phyloP scores from a whole-genome alignment of 2,113 vertebrate genomes.

The Mustela lutreola region DNA sequence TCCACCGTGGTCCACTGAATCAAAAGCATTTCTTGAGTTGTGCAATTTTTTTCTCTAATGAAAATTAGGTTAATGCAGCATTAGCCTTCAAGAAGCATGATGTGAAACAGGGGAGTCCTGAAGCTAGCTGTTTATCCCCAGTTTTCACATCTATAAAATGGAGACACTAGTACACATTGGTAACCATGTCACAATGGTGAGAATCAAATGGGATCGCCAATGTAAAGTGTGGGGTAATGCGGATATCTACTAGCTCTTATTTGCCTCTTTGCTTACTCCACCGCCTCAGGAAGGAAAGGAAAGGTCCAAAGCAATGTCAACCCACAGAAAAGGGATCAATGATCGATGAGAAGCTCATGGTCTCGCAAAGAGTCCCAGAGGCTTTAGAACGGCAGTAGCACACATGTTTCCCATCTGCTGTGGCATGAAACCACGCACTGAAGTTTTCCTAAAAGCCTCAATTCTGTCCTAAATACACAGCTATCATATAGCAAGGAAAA shows the following conservation, averaged over 20 bases:
- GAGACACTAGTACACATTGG: background rate
- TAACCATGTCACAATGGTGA: background rate
- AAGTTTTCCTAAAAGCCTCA: background rate
- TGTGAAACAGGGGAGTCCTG: background rate
- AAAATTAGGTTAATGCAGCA: background rate
- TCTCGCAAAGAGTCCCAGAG: background rate
- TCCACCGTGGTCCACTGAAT: fast-evolving
- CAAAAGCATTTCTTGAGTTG: background rate
- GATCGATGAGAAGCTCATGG: background rate
- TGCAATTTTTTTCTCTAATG: background rate
- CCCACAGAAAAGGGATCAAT: background rate
- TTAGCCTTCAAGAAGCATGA: background rate
- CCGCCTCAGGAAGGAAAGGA: background rate
- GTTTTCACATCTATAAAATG: background rate
- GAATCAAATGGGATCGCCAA: background rate
- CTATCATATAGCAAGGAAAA: background rate
- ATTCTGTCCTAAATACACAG: background rate
- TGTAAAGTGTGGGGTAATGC: background rate
- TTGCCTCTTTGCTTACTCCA: background rate
- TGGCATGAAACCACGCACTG: background rate
- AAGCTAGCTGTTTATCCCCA: background rate
- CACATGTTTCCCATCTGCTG: background rate
- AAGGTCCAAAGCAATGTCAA: background rate
- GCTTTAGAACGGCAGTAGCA: background rate
- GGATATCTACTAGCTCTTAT: background rate